Evolutionary conservation across 2,888 invertebrate species (phyloP), one percentile per base, ranked within the genome.

Genomic region (Heliconius ethilla): DNA sequence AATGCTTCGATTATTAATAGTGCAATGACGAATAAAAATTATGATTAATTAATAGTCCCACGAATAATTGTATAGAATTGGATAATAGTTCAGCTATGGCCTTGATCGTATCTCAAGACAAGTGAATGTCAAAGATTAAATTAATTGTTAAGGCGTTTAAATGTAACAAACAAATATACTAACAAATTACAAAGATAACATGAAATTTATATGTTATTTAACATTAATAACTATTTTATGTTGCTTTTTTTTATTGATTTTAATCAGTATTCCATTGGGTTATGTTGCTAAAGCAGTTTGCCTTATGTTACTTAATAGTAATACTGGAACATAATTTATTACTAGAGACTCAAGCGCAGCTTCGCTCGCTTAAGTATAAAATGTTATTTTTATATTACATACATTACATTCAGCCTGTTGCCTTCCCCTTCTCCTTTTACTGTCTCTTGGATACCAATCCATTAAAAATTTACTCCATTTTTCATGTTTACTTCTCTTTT

Each of bases 41-140:
- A 27, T 27, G 63, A 40, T 25, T 40, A 69, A 69, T 69, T 25
- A 69, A 45, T 40, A 45, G 40, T 40, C 40, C 37, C 67, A 67
- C 37, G 67, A n/a, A 69, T 69, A 69, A 69, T 69, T 45, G 69
- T 69, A 69, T 45, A 15, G 13, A 45, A 25, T 13, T 40, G 40
- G 25, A 40, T 25, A 69, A 69, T 40, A 69, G 25, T 40, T 25
- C 25, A n/a, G 40, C 11, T 40, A 25, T 69, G 40, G 40, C 69
- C 40, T 69, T 69, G 69, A 69, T 69, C 25, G 40, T 69, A 45
- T 69, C 69, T 69, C 22, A 40, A 45, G 69, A 40, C 40, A 40
- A 40, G 40, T 69, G 69, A 69, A 69, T 69, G 69, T 69, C 69
- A 40, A 25, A 69, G 69, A 69, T 45, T 69, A 45, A 69, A 67